A percentile compares a stretch with the other conserved stretches of the same genome.
phyloP scores from a whole-genome alignment of 2,113 vertebrate genomes.

The Mohoua ochrocephala region DNA sequence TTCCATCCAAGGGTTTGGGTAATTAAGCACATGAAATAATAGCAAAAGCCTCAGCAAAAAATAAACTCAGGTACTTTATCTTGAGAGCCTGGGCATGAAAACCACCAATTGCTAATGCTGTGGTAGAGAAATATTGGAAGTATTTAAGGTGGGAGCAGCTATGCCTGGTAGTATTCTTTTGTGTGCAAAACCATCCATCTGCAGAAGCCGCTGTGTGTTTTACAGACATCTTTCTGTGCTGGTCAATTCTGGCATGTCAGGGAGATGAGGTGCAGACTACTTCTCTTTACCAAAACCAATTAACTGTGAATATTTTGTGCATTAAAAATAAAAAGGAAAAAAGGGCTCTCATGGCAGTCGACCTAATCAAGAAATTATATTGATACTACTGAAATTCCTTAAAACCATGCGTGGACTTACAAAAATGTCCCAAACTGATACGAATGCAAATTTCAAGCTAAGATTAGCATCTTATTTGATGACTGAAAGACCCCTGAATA shows the following conservation, averaged over 20 bases:
- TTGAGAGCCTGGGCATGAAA: neutral
- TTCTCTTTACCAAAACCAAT: neutral
- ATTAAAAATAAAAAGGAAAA: neutral
- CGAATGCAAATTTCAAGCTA: neutral
- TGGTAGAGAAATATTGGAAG: neutral
- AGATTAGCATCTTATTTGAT: neutral
- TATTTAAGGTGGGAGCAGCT: neutral
- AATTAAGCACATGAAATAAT: neutral
- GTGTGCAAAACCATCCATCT: neutral
- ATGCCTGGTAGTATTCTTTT: neutral
- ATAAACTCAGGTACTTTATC: neutral
- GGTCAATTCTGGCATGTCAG: neutral
- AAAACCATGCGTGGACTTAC: rapidly evolving
- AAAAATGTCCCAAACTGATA: neutral
- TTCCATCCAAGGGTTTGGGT: neutral
- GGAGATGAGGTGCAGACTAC: neutral
- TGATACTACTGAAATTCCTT: neutral
- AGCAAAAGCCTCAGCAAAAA: neutral
- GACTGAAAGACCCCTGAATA: neutral
- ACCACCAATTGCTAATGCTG: neutral
- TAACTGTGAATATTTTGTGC: neutral
- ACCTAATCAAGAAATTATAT: neutral
- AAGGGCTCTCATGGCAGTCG: neutral
- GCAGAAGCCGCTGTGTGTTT: neutral
- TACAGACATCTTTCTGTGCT: neutral